Percentiles rank a stretch among this genome's conserved stretches.
Evolutionary conservation across 2,888 invertebrate genomes (phyloP).

Genomic region (Pammene fasciana): DNA sequence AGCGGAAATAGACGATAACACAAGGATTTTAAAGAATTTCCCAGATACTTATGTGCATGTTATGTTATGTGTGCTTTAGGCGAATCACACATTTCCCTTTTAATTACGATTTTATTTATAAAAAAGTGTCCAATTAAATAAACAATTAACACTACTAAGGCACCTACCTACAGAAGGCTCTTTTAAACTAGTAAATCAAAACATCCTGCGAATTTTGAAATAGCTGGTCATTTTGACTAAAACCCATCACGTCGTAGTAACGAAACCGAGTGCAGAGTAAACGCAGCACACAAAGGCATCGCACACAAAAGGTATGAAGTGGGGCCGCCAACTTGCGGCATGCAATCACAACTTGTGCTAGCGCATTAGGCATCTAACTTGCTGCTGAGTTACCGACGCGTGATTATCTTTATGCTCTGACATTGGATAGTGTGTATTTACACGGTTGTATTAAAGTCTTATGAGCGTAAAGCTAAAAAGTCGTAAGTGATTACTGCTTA

Average conservation of each 20-base stretch:
- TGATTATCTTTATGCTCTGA: constrained; percentile 28
- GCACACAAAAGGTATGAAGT: constrained; percentile 72
- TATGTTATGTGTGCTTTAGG: too few relatives aligned
- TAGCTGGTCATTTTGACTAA: constrained; percentile 14
- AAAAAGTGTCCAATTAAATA: too few relatives aligned
- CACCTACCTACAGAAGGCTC: too few relatives aligned
- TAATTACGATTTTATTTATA: too few relatives aligned
- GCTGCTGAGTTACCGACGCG: constrained; percentile 8
- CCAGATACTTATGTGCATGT: too few relatives aligned
- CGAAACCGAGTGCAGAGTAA: constrained; percentile 60
- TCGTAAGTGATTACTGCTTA: too few relatives aligned
- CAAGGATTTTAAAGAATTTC: too few relatives aligned
- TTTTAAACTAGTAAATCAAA: too few relatives aligned
- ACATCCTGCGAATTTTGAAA: constrained; percentile 3
- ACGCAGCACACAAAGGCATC: constrained; percentile 63
- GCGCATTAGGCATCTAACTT: constrained; percentile 35
- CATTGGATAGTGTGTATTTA: constrained; percentile 17
- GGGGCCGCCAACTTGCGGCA: constrained; percentile 66
- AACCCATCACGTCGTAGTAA: constrained; percentile 17
- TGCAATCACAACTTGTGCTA: constrained; percentile 73
- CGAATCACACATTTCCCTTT: too few relatives aligned
- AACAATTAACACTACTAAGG: too few relatives aligned
- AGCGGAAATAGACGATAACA: too few relatives aligned
- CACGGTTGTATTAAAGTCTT: background rate
- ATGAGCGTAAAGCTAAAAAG: background rate